A percentile compares a stretch with the other conserved stretches of the same genome.
Evolutionary conservation across 2,888 invertebrate species (phyloP).

Genomic region (Uloborus plumipes): DNA sequence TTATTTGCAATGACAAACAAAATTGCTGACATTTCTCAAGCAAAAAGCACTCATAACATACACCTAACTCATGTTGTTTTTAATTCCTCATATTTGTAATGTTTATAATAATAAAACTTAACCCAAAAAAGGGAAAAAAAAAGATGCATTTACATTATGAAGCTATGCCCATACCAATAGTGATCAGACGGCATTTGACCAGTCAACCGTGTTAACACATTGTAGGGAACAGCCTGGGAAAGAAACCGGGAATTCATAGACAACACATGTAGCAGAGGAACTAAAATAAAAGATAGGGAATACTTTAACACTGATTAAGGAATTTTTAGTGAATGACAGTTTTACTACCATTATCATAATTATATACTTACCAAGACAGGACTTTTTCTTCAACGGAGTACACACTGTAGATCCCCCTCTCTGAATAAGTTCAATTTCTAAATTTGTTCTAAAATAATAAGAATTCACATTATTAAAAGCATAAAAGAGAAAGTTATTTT

Average conservation of each 20-base stretch:
- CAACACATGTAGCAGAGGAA: conserved; percentile 53
- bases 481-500: too few relatives aligned
- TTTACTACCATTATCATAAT: neutral
- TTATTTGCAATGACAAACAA: too few relatives aligned
- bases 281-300: conserved; percentile 21
- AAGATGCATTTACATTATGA: neutral
- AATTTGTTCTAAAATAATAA: conserved; percentile 82
- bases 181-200: conserved; percentile 35
- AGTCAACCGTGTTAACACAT: conserved; percentile 29
- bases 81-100: neutral
- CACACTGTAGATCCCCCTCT: conserved; percentile 80
- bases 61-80: neutral
- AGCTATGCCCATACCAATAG: conserved; percentile 21
- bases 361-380: conserved; percentile 79
- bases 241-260: conserved; percentile 48
- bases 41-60: too few relatives aligned
- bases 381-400: conserved; percentile 75
- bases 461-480: neutral
- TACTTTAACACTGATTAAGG: neutral
- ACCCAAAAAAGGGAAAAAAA: too few relatives aligned
- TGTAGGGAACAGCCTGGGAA: conserved; percentile 29
- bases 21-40: too few relatives aligned
- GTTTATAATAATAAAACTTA: neutral
- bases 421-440: conserved; percentile 92
- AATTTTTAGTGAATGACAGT: neutral